Conservation (phyloP, 2,113 vertebrate genomes). For the Symphodus melops region DNA sequence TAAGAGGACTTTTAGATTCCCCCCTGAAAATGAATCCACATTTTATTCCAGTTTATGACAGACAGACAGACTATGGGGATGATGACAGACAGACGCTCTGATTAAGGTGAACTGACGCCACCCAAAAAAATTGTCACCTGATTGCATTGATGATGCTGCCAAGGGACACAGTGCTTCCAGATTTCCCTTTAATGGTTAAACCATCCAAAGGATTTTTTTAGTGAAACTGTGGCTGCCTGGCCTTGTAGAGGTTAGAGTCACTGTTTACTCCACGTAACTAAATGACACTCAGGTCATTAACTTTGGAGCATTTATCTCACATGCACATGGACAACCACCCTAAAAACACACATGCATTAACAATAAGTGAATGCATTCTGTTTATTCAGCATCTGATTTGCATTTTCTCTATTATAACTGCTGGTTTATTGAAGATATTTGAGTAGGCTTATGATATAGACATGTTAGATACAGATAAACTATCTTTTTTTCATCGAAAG, state of each 20-base stretch:
- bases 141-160: neutral
- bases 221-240: neutral
- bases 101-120: neutral
- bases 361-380: too few species aligned
- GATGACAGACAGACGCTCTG: neutral
- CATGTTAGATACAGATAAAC: too few species aligned
- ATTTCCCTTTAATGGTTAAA: conserved; percentile 31
- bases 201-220: conserved; percentile 6
- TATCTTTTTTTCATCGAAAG: neutral
- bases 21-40: neutral
- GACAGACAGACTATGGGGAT: neutral
- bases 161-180: neutral
- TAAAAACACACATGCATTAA: neutral
- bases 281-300: conserved; percentile 53
- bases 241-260: conserved; percentile 14
- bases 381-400: too few species aligned
- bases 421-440: too few species aligned
- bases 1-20: neutral
- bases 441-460: too few species aligned
- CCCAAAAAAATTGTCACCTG: neutral
- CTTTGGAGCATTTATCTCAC: neutral
- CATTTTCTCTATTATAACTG: too few species aligned
- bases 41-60: neutral
- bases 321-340: neutral
- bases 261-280: conserved; percentile 38